Evolutionary conservation across 2,888 invertebrate species (phyloP).

Genomic region (Dexiosoma caninum): DNA sequence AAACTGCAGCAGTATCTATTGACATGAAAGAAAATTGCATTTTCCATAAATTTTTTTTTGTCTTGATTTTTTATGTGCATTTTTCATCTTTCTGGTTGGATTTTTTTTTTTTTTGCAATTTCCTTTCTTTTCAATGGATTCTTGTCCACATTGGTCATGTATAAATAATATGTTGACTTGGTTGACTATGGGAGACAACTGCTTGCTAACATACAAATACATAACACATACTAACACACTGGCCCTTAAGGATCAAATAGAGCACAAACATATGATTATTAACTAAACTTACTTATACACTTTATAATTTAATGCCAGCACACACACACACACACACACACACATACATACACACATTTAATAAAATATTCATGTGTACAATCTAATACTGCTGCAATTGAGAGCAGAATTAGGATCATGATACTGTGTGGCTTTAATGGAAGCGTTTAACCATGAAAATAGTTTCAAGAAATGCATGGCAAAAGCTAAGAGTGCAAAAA

Average conservation of each 20-base stretch:
- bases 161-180: slow-evolving; percentile 60
- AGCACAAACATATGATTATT: slow-evolving; percentile 61
- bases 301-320: slow-evolving; percentile 46
- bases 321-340: background rate
- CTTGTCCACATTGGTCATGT: slow-evolving; percentile 47
- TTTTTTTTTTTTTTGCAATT: slow-evolving; percentile 31
- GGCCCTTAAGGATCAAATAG: slow-evolving; percentile 54
- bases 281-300: slow-evolving; percentile 56
- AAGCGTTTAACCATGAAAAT: slow-evolving; percentile 56
- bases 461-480: slow-evolving; percentile 35
- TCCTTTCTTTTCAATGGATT: too few relatives aligned
- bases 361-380: background rate
- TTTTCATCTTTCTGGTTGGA: slow-evolving; percentile 53
- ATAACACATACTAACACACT: background rate
- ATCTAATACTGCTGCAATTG: background rate
- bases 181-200: slow-evolving; percentile 28
- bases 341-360: background rate
- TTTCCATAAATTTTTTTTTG: slow-evolving; percentile 22
- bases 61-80: slow-evolving; percentile 53
- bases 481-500: slow-evolving; percentile 12
- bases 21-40: slow-evolving; percentile 57
- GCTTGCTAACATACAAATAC: background rate
- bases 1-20: slow-evolving; percentile 10
- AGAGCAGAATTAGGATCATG: slow-evolving; percentile 5
- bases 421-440: slow-evolving; percentile 26